phyloP scores from a whole-genome alignment of 2,113 vertebrate species.

The Toxotes chatareus region DNA sequence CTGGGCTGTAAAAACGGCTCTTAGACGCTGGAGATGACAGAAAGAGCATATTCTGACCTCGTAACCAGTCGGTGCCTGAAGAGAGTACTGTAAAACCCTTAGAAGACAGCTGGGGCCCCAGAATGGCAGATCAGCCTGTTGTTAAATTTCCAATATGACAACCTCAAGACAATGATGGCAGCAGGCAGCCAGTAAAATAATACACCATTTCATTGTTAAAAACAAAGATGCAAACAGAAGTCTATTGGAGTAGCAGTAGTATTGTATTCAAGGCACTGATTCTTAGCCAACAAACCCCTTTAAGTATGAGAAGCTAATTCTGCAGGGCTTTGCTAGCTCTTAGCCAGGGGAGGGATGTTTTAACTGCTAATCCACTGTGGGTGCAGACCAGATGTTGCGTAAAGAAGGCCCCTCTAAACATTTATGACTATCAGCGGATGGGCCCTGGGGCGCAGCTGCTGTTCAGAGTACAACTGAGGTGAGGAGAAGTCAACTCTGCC shows the following conservation, averaged over 20 bases:
- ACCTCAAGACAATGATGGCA: conserved; percentile 5
- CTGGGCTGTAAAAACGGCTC: conserved; percentile 54
- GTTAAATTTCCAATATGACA: conserved; percentile 16
- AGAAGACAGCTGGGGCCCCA: conserved; percentile 35
- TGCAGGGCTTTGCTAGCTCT: conserved; percentile 19
- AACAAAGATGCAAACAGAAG: conserved; percentile 32
- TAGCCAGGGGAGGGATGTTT: conserved; percentile 26
- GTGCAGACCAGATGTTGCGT: conserved; percentile 69
- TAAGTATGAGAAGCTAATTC: conserved; percentile 24
- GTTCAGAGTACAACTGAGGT: conserved; percentile 40
- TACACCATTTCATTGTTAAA: background rate
- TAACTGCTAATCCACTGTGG: conserved; percentile 37
- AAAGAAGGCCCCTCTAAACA: conserved; percentile 60
- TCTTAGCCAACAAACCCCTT: conserved; percentile 17
- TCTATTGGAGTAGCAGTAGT: background rate
- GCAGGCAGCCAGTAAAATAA: conserved; percentile 8
- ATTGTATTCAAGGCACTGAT: conserved; percentile 1
- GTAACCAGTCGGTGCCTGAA: conserved; percentile 15
- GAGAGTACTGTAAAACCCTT: conserved; percentile 40
- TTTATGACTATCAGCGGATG: conserved; percentile 55
- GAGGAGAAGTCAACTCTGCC: conserved; percentile 16
- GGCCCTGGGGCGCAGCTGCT: conserved; percentile 60
- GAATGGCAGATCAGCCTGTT: conserved; percentile 37
- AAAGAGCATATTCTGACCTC: conserved; percentile 49
- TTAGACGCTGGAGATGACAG: conserved; percentile 34